Base-by-base conservation (phyloP, 2,797 vertebrate species). In the Tadarida brasiliensis region DNA sequence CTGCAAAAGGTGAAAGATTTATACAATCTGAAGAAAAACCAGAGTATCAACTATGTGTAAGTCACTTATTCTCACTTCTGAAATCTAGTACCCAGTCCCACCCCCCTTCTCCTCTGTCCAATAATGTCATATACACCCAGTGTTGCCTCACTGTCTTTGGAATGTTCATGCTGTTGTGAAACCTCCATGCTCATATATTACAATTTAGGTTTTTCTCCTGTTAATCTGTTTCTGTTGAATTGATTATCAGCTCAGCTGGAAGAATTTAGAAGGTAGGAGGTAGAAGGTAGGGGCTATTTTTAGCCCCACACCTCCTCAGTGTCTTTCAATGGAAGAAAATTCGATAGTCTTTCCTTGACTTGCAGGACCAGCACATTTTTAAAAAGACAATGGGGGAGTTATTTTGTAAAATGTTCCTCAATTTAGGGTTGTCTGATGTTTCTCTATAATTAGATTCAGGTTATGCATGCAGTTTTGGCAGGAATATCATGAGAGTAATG, bases 341-440 rank as follows among this genome's bases (percentile, higher is more conserved):
- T 39, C 74, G 26, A 70, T 47, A 77, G 17, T 96, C 24, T 59
- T 49, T 76, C 54, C 30, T 47, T 49, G 67, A 68, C 30, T 86
- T 95, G 95, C 47, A 78, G 19, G 7, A 88, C 56, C 54, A 6
- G n/a, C 59, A 67, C 2, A 14, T 74, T 92, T 89, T 95, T 65
- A 10, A 56, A 51, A 11, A 91, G 61, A 84, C 68, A 61, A 73
- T 2, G 7, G 35, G 44, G 15, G 73, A 82, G 26, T 86, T 86
- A 83, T 77, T 93, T 78, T 92, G 35, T 57, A 92, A 89, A 61
- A n/a, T 85, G 11, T 47, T 91, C 7, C 65, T 94, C 57, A 35
- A 28, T 51, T 57, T 82, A 86, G 30, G 35, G 30, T 63, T 54
- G 26, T 51, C 67, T 84, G 49, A 54, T 63, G 22, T 85, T 83